These are phyloP conservation scores for Sylvilagus floridanus DNA, from an alignment of 2,797 vertebrate genomes.

Conservation along the genomic window DNA sequence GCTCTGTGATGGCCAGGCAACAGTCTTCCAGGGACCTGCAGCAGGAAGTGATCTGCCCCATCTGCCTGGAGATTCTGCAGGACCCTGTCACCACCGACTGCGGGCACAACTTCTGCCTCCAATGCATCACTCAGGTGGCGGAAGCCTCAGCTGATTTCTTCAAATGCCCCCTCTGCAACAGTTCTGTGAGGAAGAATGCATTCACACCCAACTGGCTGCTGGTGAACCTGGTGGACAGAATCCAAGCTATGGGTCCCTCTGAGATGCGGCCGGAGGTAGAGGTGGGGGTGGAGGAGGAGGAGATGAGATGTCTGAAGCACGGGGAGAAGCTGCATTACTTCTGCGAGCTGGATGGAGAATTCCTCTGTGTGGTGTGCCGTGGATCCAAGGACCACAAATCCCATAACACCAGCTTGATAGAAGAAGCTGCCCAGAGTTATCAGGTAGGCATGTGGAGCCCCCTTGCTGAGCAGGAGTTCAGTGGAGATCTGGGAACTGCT, in stretches of 20 bases:
- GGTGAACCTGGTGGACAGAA: neutral
- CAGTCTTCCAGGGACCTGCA: neutral
- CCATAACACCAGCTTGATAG: neutral
- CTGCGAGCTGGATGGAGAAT: neutral
- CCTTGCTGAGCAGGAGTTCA: neutral
- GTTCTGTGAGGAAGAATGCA: neutral
- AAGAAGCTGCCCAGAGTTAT: slow-evolving; percentile 39
- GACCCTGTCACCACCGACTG: neutral
- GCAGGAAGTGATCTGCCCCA: slow-evolving; percentile 55
- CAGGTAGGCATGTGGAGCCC: neutral
- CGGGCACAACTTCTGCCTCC: slow-evolving; percentile 44
- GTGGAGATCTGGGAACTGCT: neutral
- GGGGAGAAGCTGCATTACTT: slow-evolving; percentile 40
- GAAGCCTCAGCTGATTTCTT: fast-evolving
- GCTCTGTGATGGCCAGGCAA: neutral
- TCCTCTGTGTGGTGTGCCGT: neutral
- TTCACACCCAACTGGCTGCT: neutral
- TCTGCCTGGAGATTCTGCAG: slow-evolving; percentile 1
- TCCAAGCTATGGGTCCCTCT: neutral
- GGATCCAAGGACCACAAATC: neutral
- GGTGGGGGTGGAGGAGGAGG: fast-evolving
- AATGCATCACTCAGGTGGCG: neutral
- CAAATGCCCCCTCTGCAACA: slow-evolving; percentile 17
- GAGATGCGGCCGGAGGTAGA: neutral
- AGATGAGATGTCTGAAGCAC: neutral